These are phyloP conservation scores for Gonocerus acuteangulatus DNA, from an alignment of 2,888 invertebrate genomes.

Conservation along the genomic window DNA sequence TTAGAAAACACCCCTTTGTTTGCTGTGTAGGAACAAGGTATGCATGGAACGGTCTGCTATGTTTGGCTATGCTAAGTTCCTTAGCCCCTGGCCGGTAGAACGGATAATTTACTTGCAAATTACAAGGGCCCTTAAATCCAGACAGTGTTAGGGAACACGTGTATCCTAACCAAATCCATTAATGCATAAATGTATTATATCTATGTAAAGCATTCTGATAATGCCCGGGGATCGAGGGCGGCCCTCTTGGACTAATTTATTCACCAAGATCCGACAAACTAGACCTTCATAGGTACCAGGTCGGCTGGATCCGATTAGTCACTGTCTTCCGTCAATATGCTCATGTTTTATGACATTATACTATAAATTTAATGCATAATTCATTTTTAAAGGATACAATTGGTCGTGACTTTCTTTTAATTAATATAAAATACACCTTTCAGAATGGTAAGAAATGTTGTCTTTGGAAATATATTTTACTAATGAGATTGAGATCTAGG, in stretches of 20 bases:
- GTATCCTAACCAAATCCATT: slow-evolving; percentile 11
- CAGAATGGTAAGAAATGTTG: too few species aligned
- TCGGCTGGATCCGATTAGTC: neutral
- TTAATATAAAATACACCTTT: too few species aligned
- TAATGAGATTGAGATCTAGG: too few species aligned
- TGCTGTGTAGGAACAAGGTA: too few species aligned
- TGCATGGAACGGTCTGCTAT: too few species aligned
- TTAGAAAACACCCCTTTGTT: too few species aligned
- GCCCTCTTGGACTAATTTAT: slow-evolving; percentile 7
- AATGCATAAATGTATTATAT: slow-evolving; percentile 27
- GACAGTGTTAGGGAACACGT: slow-evolving; percentile 9
- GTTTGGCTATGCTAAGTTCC: too few species aligned
- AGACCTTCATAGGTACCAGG: too few species aligned
- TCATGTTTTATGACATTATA: neutral
- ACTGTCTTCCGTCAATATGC: neutral
- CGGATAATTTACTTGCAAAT: slow-evolving; percentile 24
- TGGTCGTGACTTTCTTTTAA: too few species aligned
- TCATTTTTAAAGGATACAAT: too few species aligned
- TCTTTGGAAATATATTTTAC: too few species aligned
- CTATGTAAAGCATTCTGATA: slow-evolving; percentile 26
- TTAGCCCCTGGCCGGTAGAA: neutral
- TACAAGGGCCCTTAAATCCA: neutral
- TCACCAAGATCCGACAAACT: slow-evolving; percentile 4
- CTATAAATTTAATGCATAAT: too few species aligned
- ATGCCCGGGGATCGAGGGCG: neutral